Evolutionary conservation across 2,113 vertebrate genomes (phyloP).

Genomic region (Heterotis niloticus): DNA sequence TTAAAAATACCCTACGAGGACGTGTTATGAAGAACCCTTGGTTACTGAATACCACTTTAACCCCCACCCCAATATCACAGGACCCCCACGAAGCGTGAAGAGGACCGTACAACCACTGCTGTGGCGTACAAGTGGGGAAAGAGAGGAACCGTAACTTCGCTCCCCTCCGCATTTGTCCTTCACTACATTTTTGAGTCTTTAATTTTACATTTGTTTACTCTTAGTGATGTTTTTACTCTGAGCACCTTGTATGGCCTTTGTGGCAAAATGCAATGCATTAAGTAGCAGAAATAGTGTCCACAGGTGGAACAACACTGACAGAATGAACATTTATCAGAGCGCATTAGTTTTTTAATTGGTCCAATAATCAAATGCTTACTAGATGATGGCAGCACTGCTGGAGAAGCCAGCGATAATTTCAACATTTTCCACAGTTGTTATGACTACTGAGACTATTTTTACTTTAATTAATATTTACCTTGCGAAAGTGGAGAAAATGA

Average conservation of each 20-base stretch:
- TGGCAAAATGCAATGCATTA: not conserved
- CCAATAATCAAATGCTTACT: not conserved
- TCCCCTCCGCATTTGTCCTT: too few relatives aligned
- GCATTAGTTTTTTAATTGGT: not conserved
- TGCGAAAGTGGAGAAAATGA: constrained; percentile 1
- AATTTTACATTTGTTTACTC: too few relatives aligned
- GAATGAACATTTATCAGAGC: not conserved
- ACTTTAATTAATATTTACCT: constrained; percentile 11
- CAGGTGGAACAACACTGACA: not conserved
- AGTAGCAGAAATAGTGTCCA: not conserved
- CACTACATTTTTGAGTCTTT: too few relatives aligned
- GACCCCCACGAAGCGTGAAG: not conserved
- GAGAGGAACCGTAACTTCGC: too few relatives aligned
- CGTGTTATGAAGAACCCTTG: not conserved
- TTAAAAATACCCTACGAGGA: not conserved
- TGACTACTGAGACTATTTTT: not conserved
- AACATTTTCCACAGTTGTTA: not conserved
- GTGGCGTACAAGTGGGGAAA: too few relatives aligned
- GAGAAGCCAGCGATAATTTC: too few relatives aligned
- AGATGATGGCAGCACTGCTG: not conserved
- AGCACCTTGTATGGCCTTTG: not conserved
- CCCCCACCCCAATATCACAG: not conserved
- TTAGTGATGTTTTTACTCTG: not conserved
- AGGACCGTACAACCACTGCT: not conserved
- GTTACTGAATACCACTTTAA: constrained; percentile 1